phyloP scores from a whole-genome alignment of 2,113 vertebrate genomes.

The Elaphurus davidianus region DNA sequence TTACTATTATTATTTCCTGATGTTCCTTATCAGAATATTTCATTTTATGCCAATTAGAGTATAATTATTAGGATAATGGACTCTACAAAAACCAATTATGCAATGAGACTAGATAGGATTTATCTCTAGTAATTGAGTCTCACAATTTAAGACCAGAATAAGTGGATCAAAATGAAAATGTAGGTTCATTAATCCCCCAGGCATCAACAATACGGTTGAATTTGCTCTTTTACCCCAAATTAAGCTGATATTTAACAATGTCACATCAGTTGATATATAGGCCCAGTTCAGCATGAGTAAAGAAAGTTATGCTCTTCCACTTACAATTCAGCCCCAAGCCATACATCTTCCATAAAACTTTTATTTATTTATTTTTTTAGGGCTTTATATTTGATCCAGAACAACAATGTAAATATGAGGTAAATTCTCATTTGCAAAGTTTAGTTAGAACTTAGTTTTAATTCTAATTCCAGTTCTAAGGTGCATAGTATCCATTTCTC shows the following conservation, averaged over 20 bases:
- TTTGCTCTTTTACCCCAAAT: slow-evolving; percentile 58
- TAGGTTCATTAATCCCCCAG: slow-evolving; percentile 59
- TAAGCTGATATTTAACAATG: slow-evolving; percentile 34
- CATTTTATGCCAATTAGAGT: slow-evolving; percentile 69
- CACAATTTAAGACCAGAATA: slow-evolving; percentile 69
- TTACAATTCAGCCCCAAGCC: neutral
- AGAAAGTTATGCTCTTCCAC: slow-evolving; percentile 9
- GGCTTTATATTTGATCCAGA: neutral
- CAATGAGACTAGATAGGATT: slow-evolving; percentile 64
- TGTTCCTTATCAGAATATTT: slow-evolving; percentile 71
- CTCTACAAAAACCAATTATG: slow-evolving; percentile 72
- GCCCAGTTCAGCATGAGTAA: neutral
- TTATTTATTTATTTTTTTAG: neutral
- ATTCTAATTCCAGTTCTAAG: neutral
- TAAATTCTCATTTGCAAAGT: neutral
- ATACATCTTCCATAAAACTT: neutral
- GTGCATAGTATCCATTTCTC: neutral
- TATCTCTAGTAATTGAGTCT: slow-evolving; percentile 70
- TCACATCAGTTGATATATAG: slow-evolving; percentile 46
- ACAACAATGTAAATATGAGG: neutral
- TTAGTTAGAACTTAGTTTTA: neutral
- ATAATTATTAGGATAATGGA: slow-evolving; percentile 75
- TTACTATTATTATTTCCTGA: slow-evolving; percentile 72
- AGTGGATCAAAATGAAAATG: slow-evolving; percentile 69
- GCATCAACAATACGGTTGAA: slow-evolving; percentile 67